Evolutionary conservation across 2,797 vertebrate species (phyloP).

Genomic region (Oreortyx pictus): DNA sequence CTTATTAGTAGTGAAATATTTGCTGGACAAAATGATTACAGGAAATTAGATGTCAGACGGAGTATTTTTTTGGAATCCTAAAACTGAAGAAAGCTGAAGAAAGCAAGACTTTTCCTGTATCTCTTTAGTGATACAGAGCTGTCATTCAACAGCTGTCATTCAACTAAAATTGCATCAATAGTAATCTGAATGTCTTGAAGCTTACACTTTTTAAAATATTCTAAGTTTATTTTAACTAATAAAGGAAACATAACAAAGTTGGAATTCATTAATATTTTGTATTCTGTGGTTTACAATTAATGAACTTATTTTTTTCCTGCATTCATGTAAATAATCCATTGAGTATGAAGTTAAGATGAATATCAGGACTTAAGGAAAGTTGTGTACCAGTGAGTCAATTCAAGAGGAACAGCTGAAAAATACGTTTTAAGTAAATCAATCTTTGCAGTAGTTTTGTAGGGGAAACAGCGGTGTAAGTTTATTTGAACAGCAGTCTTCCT

Average conservation of each 20-base stretch:
- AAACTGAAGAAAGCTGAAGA: not conserved
- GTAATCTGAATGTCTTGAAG: not conserved
- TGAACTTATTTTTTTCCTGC: not conserved
- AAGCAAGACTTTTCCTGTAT: not conserved
- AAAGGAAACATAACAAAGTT: not conserved
- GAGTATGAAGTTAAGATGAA: not conserved
- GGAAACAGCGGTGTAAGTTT: not conserved
- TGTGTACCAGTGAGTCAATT: not conserved
- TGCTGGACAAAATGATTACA: not conserved
- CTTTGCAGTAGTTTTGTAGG: not conserved
- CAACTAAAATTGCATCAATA: not conserved
- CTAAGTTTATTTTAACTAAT: not conserved
- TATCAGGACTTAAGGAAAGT: not conserved
- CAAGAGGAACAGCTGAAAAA: not conserved
- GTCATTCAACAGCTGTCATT: not conserved
- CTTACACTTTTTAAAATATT: not conserved
- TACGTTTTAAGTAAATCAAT: not conserved
- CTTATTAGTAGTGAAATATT: not conserved
- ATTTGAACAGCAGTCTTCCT: not conserved
- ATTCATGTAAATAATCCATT: not conserved
- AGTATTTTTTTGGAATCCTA: too few relatives aligned
- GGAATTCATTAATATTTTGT: not conserved
- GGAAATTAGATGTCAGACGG: not conserved
- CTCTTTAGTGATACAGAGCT: not conserved
- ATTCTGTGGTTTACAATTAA: not conserved